phyloP scores from a whole-genome alignment of 2,888 invertebrate genomes.

The Melitaea athalia region DNA sequence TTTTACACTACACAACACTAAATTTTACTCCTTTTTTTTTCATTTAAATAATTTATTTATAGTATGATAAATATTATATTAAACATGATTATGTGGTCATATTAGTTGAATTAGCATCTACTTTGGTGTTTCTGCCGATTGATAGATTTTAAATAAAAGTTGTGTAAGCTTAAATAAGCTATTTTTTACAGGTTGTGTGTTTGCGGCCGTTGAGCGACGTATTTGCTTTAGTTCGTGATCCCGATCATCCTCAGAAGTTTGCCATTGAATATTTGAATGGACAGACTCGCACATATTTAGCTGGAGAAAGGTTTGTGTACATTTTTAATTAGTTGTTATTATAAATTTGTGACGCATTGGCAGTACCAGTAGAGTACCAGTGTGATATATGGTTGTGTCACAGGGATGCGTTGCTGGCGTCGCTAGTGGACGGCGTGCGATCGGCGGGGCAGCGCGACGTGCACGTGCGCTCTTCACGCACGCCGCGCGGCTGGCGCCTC shows the following conservation, averaged over 20 bases:
- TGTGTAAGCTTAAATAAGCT: too few relatives aligned
- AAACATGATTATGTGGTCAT: too few relatives aligned
- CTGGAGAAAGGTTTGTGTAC: constrained; percentile 90
- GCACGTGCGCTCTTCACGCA: constrained; percentile 93
- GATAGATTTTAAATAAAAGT: too few relatives aligned
- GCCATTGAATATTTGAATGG: constrained; percentile 97
- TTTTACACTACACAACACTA: too few relatives aligned
- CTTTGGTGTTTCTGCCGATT: too few relatives aligned
- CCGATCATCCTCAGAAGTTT: constrained; percentile 96
- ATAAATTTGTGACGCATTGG: too few relatives aligned
- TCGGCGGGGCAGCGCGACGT: constrained; percentile 98
- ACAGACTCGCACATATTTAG: constrained; percentile 92
- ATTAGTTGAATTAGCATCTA: too few relatives aligned
- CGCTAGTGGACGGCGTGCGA: constrained; percentile 96
- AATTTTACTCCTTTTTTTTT: too few relatives aligned
- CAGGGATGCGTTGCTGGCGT: constrained; percentile 97
- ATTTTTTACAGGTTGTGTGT: constrained; percentile 83
- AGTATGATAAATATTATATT: too few relatives aligned
- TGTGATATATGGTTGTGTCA: constrained; percentile 27
- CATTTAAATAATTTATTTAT: too few relatives aligned
- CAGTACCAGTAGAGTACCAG: too few relatives aligned
- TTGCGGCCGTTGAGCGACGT: constrained; percentile 91
- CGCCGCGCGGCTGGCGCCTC: constrained; percentile 92
- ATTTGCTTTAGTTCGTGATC: constrained; percentile 94
- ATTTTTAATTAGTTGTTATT: too few relatives aligned